Percentiles rank a stretch among this genome's conserved stretches.
Conservation (phyloP, 2,888 invertebrate genomes). For the Bugula neritina region DNA sequence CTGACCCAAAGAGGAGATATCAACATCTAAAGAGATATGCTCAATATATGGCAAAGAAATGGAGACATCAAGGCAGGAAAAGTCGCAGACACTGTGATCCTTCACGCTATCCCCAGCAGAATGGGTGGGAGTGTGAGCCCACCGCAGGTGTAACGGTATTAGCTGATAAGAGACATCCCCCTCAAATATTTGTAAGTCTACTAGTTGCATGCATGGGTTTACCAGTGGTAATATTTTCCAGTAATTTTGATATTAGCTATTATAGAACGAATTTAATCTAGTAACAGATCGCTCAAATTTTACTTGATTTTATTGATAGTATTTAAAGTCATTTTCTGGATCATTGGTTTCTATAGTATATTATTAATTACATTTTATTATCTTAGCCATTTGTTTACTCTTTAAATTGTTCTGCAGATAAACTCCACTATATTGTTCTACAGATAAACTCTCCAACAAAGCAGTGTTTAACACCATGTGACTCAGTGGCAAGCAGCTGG, state of each 20-base stretch:
- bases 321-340: too few relatives aligned
- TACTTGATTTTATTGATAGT: too few relatives aligned
- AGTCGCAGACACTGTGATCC: slow-evolving; percentile 9
- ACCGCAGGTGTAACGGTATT: slow-evolving; percentile 5
- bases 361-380: too few relatives aligned
- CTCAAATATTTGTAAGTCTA: slow-evolving; percentile 24
- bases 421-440: too few relatives aligned
- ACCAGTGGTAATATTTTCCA: too few relatives aligned
- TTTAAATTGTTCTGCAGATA: too few relatives aligned
- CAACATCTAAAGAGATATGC: slow-evolving; percentile 23
- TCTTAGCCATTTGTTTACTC: too few relatives aligned
- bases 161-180: slow-evolving; percentile 13
- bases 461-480: not conserved
- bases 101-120: not conserved
- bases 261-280: too few relatives aligned
- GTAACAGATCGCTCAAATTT: too few relatives aligned
- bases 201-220: too few relatives aligned
- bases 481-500: slow-evolving; percentile 1
- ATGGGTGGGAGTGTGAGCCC: slow-evolving; percentile 24
- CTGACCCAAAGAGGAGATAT: slow-evolving; percentile 18
- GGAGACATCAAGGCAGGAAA: slow-evolving; percentile 18
- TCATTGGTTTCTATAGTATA: too few relatives aligned
- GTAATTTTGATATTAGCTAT: too few relatives aligned
- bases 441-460: slow-evolving; percentile 21
- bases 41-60: slow-evolving; percentile 17